These are phyloP conservation scores for Mantis religiosa DNA, from an alignment of 2,888 invertebrate species.

Conservation along the genomic window DNA sequence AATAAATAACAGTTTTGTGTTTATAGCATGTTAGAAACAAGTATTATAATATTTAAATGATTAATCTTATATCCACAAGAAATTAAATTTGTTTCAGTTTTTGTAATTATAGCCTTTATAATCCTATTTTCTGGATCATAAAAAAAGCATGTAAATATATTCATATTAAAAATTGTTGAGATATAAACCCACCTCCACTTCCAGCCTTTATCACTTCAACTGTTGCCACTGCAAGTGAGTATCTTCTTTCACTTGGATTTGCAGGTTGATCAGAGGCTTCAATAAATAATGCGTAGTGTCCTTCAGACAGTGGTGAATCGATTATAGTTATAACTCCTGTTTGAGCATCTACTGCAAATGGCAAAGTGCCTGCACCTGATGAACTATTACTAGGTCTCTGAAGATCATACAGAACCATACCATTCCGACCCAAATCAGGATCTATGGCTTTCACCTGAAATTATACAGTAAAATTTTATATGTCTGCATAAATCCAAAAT, in stretches of 20 bases:
- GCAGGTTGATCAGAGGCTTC: conserved; percentile 80
- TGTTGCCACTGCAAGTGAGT: conserved; percentile 79
- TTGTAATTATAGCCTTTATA: too few species aligned
- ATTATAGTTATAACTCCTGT: conserved; percentile 64
- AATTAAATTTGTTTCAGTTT: too few species aligned
- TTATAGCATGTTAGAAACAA: too few species aligned
- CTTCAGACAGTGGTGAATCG: conserved; percentile 62
- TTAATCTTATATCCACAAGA: too few species aligned
- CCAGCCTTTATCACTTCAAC: conserved; percentile 63
- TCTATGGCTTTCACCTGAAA: conserved; percentile 68
- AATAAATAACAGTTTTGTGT: too few species aligned
- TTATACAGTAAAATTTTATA: background rate
- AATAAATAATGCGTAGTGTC: conserved; percentile 74
- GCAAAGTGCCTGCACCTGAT: conserved; percentile 49
- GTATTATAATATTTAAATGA: too few species aligned
- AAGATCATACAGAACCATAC: conserved; percentile 68
- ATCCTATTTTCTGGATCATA: too few species aligned
- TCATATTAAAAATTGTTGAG: background rate
- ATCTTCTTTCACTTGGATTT: conserved; percentile 78
- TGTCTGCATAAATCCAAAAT: too few species aligned
- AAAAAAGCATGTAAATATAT: background rate
- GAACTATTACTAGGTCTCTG: conserved; percentile 65
- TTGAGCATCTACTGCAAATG: conserved; percentile 67
- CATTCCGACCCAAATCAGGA: conserved; percentile 74
- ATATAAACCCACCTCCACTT: conserved; percentile 42